Evolutionary conservation across 2,113 vertebrate genomes (phyloP).

Genomic region (Trochalopteron elliotii): DNA sequence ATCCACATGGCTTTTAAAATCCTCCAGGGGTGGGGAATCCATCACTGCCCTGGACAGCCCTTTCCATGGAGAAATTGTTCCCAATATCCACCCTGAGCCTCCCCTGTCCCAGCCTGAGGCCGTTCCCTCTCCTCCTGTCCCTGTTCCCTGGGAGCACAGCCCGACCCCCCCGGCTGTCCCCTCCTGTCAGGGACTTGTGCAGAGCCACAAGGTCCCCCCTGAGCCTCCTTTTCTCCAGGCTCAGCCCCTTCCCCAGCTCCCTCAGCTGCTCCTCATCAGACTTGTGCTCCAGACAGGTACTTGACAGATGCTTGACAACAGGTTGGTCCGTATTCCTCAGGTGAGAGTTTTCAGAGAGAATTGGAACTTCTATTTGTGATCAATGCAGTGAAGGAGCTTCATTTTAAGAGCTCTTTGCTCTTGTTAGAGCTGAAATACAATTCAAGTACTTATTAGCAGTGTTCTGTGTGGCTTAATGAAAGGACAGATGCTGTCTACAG

Average conservation of each 20-base stretch:
- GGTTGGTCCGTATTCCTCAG: background rate
- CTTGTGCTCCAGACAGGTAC: background rate
- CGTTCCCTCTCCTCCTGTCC: background rate
- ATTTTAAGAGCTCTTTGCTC: background rate
- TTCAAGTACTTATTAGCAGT: background rate
- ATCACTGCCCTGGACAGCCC: rapidly evolving
- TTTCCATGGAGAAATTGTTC: rapidly evolving
- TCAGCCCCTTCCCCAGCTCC: background rate
- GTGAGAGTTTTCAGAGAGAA: background rate
- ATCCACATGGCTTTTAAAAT: rapidly evolving
- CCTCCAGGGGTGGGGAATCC: rapidly evolving
- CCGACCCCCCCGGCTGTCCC: background rate
- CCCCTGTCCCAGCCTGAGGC: rapidly evolving
- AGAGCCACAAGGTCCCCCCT: background rate
- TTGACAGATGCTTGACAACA: background rate
- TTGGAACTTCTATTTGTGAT: background rate
- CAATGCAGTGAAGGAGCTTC: background rate
- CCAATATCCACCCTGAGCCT: rapidly evolving
- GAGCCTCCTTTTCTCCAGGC: background rate
- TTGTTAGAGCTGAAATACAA: constrained; percentile 14
- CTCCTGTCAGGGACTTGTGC: background rate
- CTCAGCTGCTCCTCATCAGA: background rate
- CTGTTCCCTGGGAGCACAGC: background rate
- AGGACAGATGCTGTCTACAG: background rate
- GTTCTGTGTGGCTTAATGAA: background rate